Evolutionary conservation across 2,797 vertebrate genomes (phyloP).

Genomic region (Catamblyrhynchus diadema): DNA sequence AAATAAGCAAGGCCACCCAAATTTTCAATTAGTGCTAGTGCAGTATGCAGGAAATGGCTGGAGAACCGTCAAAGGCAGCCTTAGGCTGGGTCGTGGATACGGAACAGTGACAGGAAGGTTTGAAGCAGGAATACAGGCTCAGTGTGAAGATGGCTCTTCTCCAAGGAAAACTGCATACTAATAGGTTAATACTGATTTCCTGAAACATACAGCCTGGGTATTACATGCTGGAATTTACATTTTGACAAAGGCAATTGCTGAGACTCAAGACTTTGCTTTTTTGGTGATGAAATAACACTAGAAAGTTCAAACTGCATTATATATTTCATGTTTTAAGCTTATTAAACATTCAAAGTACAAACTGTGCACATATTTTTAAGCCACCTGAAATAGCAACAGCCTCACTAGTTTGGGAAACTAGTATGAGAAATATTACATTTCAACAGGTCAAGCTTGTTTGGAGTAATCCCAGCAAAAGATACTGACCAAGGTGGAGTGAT

Average conservation of each 20-base stretch:
- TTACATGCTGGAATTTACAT: conserved; percentile 75
- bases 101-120: conserved; percentile 79
- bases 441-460: not conserved
- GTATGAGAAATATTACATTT: conserved; percentile 24
- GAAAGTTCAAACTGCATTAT: conserved; percentile 71
- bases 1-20: conserved; percentile 99
- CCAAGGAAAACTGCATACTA: conserved; percentile 80
- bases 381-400: conserved; percentile 72
- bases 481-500: not conserved
- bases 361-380: conserved; percentile 63
- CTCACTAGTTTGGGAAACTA: conserved; percentile 17
- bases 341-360: conserved; percentile 71
- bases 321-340: conserved; percentile 71
- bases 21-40: conserved; percentile 97
- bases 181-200: conserved; percentile 77
- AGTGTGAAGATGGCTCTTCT: conserved; percentile 76
- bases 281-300: conserved; percentile 69
- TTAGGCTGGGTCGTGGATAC: conserved; percentile 76
- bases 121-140: conserved; percentile 71
- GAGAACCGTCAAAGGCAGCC: conserved; percentile 80
- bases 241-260: conserved; percentile 65
- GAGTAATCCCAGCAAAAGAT: not conserved
- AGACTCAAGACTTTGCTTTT: conserved; percentile 66
- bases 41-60: conserved; percentile 93
- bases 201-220: conserved; percentile 70